Conservation (phyloP, 2,888 invertebrate genomes). For the Tuta absoluta region DNA sequence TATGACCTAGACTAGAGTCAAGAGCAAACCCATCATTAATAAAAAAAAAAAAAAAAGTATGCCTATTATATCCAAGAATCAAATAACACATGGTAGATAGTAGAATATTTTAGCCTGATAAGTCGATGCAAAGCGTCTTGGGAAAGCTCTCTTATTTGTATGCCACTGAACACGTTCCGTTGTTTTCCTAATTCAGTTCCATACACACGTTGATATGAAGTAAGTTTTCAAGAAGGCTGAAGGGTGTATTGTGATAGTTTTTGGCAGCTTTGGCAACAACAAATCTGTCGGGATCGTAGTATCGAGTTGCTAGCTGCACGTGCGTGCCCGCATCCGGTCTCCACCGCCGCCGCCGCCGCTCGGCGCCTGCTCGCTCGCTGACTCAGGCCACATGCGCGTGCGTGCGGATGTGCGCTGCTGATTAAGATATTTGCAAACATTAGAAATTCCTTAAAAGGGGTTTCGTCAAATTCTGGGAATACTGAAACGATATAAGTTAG, state of each 20-base stretch:
- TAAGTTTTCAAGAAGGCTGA: not conserved
- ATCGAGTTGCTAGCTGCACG: slow-evolving; percentile 6
- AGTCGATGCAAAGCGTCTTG: too few relatives aligned
- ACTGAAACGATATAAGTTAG: not conserved
- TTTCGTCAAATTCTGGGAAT: not conserved
- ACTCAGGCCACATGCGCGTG: slow-evolving; percentile 17
- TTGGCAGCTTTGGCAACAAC: slow-evolving; percentile 12
- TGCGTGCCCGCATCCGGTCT: slow-evolving; percentile 18
- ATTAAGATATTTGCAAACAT: not conserved
- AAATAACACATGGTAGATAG: too few relatives aligned
- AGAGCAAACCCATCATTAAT: too few relatives aligned
- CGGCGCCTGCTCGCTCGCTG: slow-evolving; percentile 4
- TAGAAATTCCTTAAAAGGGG: not conserved
- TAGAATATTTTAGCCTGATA: too few relatives aligned
- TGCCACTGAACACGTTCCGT: too few relatives aligned
- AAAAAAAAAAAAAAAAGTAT: too few relatives aligned
- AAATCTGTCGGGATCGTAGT: not conserved
- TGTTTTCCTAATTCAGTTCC: not conserved
- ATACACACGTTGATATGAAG: not conserved
- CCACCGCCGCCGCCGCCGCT: not conserved
- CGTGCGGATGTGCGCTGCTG: not conserved
- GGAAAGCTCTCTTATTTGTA: too few relatives aligned
- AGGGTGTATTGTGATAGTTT: not conserved
- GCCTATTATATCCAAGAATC: too few relatives aligned
- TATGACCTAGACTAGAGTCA: too few relatives aligned